Evolutionary conservation across 2,113 vertebrate genomes (phyloP), one percentile per base, ranked within the genome.

Genomic region (Otis tarda): DNA sequence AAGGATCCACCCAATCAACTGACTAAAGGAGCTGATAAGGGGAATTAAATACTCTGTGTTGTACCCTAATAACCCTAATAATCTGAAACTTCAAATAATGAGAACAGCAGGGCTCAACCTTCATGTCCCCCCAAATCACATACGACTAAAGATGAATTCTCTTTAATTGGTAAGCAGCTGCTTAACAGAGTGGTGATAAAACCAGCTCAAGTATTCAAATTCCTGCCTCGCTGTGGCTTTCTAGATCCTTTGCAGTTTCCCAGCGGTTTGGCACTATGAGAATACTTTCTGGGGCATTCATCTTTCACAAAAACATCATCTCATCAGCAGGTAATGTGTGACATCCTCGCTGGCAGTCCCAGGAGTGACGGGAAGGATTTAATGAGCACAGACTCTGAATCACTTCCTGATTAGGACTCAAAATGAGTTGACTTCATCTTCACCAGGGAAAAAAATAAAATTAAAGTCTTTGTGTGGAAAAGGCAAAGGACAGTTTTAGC

Each of bases 341-440:
- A 96, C 94, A 95, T 96, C 94, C 93, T 96, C 12, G 6, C 69
- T 78, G 73, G 47, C 85, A 96, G 76, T 89, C 93, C 75, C 92
- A 92, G 82, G 93, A 95, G 94, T 11, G 33, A 92, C 80, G 76
- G 53, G 86, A 96, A 96, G 64, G 90, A 90, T 92, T 95, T 96
- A 95, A 97, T 92, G 90, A 96, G 92, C 64, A 93, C 47, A 92
- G 39, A 49, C 49, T 67, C 75, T 87, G 90, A 97, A 96, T 94
- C 64, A 75, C 68, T 96, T 96, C 95, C 94, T 97, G 95, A 95
- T 95, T 90, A 91, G 60, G 56, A 91, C 87, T 96, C 79, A 88
- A 89, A 94, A 92, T 88, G 73, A 87, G 78, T 91, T 91, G 87
- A 90, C 63, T 96, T 90, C 82, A 79, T 91, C 59, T 93, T 87